Base-by-base conservation (phyloP, 2,113 vertebrate species). In the Eublepharis macularius region DNA sequence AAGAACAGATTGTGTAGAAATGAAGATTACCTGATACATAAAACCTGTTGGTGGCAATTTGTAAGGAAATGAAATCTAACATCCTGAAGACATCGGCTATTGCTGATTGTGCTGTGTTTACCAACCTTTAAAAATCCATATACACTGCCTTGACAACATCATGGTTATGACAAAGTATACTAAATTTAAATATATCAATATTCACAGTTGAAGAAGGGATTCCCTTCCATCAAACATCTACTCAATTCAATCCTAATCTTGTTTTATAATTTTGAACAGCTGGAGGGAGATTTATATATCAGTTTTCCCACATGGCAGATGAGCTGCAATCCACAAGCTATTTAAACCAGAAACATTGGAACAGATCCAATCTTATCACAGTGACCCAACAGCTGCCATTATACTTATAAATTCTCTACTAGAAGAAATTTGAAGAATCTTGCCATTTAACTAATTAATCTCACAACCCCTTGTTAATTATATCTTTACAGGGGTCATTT, bases 1-100 rank as follows among this genome's bases (percentile, higher is more conserved):
- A 72, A 82, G 47, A 88, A 91, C 89, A 74, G 63, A 81, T 69
- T 78, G 73, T 79, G 88, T 81, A 88, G 79, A 89, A 91, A 86
- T 74, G 74, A 87, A 29, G 21, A 32, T 90, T 84, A 88, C 82
- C 26, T 91, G 82, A 75, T 47, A 36, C 41, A 45, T 17, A 65
- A 75, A 75, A 83, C 17, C 36, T 80, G 76, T 86, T 85, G 85
- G 90, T 80, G 88, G 76, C 81, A 87, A 73, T 85, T 90, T 82
- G 76, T 41, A 86, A 70, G 54, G 80, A 70, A 90, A 81, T 39
- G 29, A 84, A 94, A 84, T 7, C 17, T 29, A 39, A 81, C 0
- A 17, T 45, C n/a, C 17, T 17, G 4, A 34, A 66, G 16, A 34
- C 34, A 47, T 68, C 34, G 45, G 41, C 34, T 47, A 6, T 60